Conservation (phyloP, 2,113 vertebrate genomes). For the Zosterops japonicus region DNA sequence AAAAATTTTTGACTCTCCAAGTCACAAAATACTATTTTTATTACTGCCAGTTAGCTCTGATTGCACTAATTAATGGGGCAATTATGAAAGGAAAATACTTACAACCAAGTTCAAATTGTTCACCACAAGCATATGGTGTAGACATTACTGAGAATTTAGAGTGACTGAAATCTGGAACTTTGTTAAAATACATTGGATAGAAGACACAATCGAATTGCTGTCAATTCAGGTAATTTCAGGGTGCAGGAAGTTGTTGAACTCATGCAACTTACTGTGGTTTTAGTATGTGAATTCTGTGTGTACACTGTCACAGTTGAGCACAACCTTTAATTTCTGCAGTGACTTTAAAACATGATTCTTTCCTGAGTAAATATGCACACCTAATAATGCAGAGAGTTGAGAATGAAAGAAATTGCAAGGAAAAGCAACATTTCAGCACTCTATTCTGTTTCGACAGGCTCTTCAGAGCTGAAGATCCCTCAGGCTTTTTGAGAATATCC, state of each 20-base stretch:
- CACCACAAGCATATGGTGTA: background rate
- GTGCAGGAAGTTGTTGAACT: background rate
- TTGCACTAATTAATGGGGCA: background rate
- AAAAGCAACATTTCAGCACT: background rate
- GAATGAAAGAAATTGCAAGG: background rate
- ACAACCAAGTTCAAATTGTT: background rate
- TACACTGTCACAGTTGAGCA: background rate
- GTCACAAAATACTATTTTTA: background rate
- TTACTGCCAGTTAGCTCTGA: background rate
- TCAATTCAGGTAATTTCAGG: background rate
- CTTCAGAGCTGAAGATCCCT: background rate
- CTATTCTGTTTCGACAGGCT: background rate
- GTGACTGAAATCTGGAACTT: background rate
- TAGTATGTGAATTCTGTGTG: background rate
- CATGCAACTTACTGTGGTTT: background rate
- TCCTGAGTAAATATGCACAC: background rate
- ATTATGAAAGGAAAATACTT: background rate
- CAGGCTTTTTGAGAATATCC: background rate
- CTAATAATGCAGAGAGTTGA: background rate
- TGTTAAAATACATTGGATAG: background rate
- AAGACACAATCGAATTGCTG: background rate
- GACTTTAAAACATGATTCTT: background rate
- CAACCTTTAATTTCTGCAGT: background rate
- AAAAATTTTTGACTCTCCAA: background rate
- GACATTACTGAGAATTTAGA: background rate